These are phyloP conservation scores for Diceros bicornis DNA, from an alignment of 2,797 vertebrate species.

Conservation along the genomic window DNA sequence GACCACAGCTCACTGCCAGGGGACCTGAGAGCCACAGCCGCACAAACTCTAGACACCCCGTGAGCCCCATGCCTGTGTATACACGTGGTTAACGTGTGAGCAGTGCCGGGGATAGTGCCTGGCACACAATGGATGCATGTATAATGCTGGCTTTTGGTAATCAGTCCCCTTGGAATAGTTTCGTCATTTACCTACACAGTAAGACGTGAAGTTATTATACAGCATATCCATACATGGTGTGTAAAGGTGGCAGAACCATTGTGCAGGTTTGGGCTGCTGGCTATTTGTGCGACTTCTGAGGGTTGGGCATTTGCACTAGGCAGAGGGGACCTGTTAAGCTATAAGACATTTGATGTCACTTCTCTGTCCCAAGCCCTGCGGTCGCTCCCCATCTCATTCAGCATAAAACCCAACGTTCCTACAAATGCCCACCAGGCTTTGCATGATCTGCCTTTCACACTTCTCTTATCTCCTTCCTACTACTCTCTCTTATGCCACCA, in stretches of 20 bases:
- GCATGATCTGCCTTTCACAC: too few relatives aligned
- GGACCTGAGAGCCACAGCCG: neutral
- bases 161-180: neutral
- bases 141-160: neutral
- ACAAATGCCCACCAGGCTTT: neutral
- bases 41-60: accelerated
- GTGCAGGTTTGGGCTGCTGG: neutral
- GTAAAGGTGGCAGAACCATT: too few relatives aligned
- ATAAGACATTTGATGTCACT: neutral
- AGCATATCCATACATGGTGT: accelerated
- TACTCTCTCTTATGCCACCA: neutral
- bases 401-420: neutral
- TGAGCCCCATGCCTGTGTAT: neutral
- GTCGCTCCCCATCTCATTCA: neutral
- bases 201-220: neutral
- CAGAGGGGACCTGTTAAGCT: neutral
- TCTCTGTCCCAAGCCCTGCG: neutral
- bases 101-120: neutral
- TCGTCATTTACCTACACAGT: neutral
- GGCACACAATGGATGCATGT: neutral
- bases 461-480: neutral
- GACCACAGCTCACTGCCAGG: neutral
- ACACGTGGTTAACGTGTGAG: neutral
- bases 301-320: neutral
- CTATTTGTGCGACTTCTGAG: neutral